Evolutionary conservation across 2,113 vertebrate species (phyloP).

Genomic region (Oncorhynchus masou): DNA sequence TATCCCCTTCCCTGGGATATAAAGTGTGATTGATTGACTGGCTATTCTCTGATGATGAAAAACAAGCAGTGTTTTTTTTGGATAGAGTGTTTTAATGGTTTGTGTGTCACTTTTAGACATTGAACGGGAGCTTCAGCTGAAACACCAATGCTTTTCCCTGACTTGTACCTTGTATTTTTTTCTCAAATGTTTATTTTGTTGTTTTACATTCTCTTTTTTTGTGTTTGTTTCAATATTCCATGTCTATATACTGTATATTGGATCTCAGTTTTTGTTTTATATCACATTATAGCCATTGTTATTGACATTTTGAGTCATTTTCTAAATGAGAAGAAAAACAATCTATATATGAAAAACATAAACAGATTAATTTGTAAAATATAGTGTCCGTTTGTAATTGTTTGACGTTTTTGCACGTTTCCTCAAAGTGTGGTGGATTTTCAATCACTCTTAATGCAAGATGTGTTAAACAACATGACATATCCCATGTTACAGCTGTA

Average conservation of each 20-base stretch:
- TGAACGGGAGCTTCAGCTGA: conserved; percentile 25
- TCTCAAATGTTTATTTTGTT: conserved; percentile 45
- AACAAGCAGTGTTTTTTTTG: conserved; percentile 10
- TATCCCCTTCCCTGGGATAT: background rate
- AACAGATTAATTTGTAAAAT: conserved; percentile 40
- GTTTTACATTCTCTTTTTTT: conserved; percentile 39
- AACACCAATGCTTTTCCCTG: conserved; percentile 26
- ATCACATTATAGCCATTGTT: conserved; percentile 59
- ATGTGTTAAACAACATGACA: no score
- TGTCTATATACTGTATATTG: conserved; percentile 42
- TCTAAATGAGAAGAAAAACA: conserved; percentile 35
- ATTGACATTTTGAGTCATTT: conserved; percentile 51
- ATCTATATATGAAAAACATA: conserved; percentile 59
- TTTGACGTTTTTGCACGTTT: background rate
- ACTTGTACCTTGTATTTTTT: conserved; percentile 21
- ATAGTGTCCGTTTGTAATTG: background rate
- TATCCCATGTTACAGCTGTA: no score
- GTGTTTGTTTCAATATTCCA: conserved; percentile 8
- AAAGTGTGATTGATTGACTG: conserved; percentile 8
- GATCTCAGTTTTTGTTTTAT: conserved; percentile 49
- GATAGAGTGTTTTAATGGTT: background rate
- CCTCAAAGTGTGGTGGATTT: background rate
- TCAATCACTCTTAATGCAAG: no score
- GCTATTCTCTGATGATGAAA: conserved; percentile 18
- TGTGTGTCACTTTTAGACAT: conserved; percentile 8